Evolutionary conservation across 2,888 invertebrate species (phyloP).

Genomic region (Ectemnius continuus): DNA sequence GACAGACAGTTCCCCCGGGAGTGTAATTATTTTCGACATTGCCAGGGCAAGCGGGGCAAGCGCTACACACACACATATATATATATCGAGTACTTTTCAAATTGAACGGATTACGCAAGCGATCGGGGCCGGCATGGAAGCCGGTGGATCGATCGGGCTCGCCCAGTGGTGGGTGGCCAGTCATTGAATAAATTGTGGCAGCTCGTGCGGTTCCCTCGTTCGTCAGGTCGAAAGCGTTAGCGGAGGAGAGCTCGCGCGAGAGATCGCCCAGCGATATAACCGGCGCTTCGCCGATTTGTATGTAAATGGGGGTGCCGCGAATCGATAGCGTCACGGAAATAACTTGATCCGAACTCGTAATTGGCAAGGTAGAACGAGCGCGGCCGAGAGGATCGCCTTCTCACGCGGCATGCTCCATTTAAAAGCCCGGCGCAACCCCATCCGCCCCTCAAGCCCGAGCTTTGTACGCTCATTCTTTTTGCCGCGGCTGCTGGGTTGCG

Average conservation of each 20-base stretch:
- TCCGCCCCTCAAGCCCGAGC: no score
- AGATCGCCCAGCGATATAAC: slow-evolving; percentile 30
- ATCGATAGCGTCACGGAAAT: slow-evolving; percentile 54
- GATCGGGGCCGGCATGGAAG: no score
- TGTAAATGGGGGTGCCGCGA: slow-evolving; percentile 47
- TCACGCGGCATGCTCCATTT: slow-evolving; percentile 10
- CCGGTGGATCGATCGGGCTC: neutral
- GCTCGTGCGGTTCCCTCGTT: slow-evolving; percentile 42
- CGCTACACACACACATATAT: no score
- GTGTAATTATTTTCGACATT: no score
- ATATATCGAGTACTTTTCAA: no score
- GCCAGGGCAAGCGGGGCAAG: neutral
- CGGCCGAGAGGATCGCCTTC: neutral
- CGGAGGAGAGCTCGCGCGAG: slow-evolving; percentile 20
- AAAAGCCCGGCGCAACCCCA: neutral
- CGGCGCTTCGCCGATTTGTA: slow-evolving; percentile 56
- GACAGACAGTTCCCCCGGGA: no score
- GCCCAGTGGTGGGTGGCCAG: slow-evolving; percentile 19
- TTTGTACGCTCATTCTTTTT: neutral
- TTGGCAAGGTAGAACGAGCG: slow-evolving; percentile 30
- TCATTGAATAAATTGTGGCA: slow-evolving; percentile 56
- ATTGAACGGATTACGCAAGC: no score
- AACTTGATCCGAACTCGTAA: slow-evolving; percentile 57
- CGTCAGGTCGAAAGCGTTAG: slow-evolving; percentile 41
- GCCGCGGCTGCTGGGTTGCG: neutral